Conservation (phyloP, 2,888 invertebrate species). For the Rhimphoctona megacephalus region DNA sequence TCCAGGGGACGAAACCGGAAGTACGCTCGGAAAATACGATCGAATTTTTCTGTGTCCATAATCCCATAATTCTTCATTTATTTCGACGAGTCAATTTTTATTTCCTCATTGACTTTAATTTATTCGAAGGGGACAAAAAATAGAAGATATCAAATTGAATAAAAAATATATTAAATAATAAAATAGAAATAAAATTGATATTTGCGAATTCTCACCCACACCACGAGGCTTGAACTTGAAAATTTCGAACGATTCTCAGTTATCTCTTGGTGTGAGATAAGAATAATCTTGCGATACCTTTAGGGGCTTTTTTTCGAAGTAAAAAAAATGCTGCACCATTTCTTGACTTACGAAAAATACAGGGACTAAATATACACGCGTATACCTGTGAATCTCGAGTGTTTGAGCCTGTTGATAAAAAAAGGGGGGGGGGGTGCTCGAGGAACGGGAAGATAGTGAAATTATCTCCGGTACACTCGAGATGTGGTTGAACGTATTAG, state of each 20-base stretch:
- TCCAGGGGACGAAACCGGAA: neutral
- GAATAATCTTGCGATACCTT: slow-evolving; percentile 33
- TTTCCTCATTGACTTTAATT: neutral
- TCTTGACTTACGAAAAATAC: neutral
- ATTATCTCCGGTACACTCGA: slow-evolving; percentile 47
- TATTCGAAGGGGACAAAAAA: neutral
- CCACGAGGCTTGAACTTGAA: slow-evolving; percentile 20
- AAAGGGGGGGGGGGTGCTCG: neutral
- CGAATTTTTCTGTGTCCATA: neutral
- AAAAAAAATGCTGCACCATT: neutral
- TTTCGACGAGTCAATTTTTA: neutral
- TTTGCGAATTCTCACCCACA: neutral
- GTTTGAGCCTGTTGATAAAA: slow-evolving; percentile 60
- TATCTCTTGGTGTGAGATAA: neutral
- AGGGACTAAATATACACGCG: slow-evolving; percentile 20
- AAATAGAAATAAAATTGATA: neutral
- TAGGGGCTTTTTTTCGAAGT: neutral
- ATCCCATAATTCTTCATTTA: neutral
- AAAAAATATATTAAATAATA: neutral
- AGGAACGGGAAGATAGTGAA: slow-evolving; percentile 37
- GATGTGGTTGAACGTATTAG: neutral
- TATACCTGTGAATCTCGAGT: slow-evolving; percentile 63
- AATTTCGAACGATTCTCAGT: neutral
- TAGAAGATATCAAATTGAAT: neutral
- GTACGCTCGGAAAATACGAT: slow-evolving; percentile 5